Percentiles rank a stretch among this genome's conserved stretches.
These are phyloP conservation scores for Xanthostigma xanthostigma DNA, from an alignment of 2,888 invertebrate genomes.

Conservation along the genomic window DNA sequence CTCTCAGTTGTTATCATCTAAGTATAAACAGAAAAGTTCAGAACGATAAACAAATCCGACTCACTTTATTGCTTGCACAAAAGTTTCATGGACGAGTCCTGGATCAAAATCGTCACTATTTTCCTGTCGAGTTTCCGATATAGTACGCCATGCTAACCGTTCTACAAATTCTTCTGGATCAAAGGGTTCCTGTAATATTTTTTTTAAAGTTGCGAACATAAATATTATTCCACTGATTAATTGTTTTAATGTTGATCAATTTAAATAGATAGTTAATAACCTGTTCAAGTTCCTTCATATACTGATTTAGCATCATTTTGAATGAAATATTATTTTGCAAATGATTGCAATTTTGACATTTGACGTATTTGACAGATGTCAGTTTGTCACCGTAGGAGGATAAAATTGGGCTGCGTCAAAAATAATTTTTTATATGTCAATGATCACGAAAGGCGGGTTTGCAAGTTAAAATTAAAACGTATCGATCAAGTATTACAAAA, in stretches of 20 bases:
- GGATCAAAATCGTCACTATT: slow-evolving; percentile 68
- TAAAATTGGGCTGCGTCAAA: too few species aligned
- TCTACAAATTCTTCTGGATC: slow-evolving; percentile 97
- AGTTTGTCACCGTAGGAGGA: too few species aligned
- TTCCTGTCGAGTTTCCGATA: slow-evolving; percentile 51
- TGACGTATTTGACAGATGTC: too few species aligned
- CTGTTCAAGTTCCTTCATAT: slow-evolving; percentile 75
- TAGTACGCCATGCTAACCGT: slow-evolving; percentile 85
- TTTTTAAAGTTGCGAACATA: background rate
- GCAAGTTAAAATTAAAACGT: too few species aligned
- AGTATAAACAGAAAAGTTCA: too few species aligned
- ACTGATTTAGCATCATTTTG: slow-evolving; percentile 71
- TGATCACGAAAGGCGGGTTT: too few species aligned
- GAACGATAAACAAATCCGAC: slow-evolving; percentile 16
- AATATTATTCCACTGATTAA: background rate
- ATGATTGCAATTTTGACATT: background rate
- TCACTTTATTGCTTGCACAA: slow-evolving; percentile 82
- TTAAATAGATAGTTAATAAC: slow-evolving; percentile 28
- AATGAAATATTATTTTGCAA: too few species aligned
- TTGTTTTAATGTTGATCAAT: background rate
- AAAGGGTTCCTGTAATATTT: slow-evolving; percentile 82
- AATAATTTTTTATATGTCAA: too few species aligned
- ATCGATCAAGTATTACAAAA: too few species aligned
- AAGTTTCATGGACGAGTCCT: slow-evolving; percentile 74
- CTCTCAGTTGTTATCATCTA: too few species aligned